Percentiles rank a stretch among this genome's conserved stretches.
Conservation (phyloP, 2,797 vertebrate species). For the Macrochelys suwanniensis region DNA sequence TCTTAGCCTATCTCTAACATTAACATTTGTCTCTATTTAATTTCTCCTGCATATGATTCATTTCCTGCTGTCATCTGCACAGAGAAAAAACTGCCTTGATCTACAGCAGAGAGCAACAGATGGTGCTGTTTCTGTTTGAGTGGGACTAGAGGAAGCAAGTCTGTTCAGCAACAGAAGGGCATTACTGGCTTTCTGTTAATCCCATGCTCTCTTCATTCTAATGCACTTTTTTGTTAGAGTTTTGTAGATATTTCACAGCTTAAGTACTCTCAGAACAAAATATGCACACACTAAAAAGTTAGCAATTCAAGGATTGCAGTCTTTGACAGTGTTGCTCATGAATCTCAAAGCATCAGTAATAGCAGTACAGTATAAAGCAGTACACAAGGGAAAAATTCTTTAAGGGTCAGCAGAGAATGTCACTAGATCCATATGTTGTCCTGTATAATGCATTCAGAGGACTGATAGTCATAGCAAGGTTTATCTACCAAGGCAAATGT, state of each 20-base stretch:
- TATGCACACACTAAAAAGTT: fast-evolving
- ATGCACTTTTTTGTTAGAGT: not conserved
- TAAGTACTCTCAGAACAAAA: not conserved
- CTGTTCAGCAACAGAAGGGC: not conserved
- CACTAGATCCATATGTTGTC: not conserved
- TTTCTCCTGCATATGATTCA: constrained; percentile 19
- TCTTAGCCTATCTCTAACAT: constrained; percentile 17
- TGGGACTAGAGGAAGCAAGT: not conserved
- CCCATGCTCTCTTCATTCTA: not conserved
- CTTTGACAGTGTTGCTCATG: not conserved
- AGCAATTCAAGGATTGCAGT: not conserved
- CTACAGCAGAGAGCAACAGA: constrained; percentile 48
- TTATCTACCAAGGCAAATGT: not conserved
- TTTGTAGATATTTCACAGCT: not conserved
- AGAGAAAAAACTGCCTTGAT: constrained; percentile 17
- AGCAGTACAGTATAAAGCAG: not conserved
- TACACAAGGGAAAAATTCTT: not conserved
- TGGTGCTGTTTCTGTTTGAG: constrained; percentile 39
- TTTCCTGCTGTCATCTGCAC: not conserved
- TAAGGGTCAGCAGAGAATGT: not conserved
- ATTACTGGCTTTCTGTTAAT: not conserved
- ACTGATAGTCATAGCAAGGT: not conserved
- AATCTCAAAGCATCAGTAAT: not conserved
- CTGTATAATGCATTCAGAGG: not conserved
- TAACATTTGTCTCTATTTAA: constrained; percentile 25